Evolutionary conservation across 2,797 vertebrate species (phyloP), one percentile per base, ranked within the genome.

Genomic region (Dendrocincla tyrannina): DNA sequence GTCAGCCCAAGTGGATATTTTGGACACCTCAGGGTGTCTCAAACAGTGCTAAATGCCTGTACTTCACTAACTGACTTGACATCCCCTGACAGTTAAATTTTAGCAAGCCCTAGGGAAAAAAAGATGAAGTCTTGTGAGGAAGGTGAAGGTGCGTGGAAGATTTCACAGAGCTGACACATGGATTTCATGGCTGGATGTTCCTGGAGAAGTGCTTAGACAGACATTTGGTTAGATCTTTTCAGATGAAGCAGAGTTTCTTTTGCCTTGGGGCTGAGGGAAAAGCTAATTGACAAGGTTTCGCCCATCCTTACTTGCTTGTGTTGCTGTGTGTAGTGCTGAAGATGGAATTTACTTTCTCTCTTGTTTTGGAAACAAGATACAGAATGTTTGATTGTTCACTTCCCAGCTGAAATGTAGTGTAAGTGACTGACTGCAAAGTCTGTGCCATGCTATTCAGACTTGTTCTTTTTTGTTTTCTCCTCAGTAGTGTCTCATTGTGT

Each of bases 391-490:
- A 76, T 17, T 96, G 89, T 62, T 95, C 95, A 75, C 50, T 96
- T 97, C 25, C 27, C 68, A 39, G 72, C 62, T 88, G 64, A 79
- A 89, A 83, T 23, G 56, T 5, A 58, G 64, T 0, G 13, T 33
- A 20, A 93, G 25, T 83, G 64, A 77, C 72, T 92, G 85, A 85
- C 8, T 63, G 66, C 18, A 44, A 95, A 86, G 69, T 68, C 93
- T 96, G 85, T 73, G 69, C 18, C 2, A 5, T 93, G 92, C 53
- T 87, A 78, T 74, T 92, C 87, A 69, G 64, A 37, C 63, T 91
- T 92, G 91, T 83, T 92, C 81, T 81, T 93, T 94, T 97, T 85
- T 68, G 56, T 81, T 92, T 75, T 78, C 62, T 81, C 53, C 50
- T 91, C 78, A n/a, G 64, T 70, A 30, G 59, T 25, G n/a, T 80